Evolutionary conservation across 2,888 invertebrate genomes (phyloP).

Genomic region (Hypolimnas misippus): DNA sequence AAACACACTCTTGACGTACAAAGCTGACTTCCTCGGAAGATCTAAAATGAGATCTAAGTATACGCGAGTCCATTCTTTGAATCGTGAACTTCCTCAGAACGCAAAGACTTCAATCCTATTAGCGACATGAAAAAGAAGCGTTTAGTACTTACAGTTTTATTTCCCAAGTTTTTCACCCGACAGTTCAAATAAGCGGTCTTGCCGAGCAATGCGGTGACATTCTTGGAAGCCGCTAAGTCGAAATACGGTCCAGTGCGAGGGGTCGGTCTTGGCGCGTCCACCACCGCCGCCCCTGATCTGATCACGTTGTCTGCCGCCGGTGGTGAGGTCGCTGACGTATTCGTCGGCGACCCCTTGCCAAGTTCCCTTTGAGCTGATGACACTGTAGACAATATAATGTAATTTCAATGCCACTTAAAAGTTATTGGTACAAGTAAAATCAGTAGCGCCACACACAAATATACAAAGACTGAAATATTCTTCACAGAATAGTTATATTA

Average conservation of each 20-base stretch:
- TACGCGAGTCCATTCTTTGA: conserved; percentile 40
- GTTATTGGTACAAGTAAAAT: neutral
- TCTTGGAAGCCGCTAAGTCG: conserved; percentile 89
- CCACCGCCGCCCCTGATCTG: conserved; percentile 60
- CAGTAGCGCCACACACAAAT: no score
- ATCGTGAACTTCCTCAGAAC: conserved; percentile 6
- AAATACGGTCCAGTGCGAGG: conserved; percentile 89
- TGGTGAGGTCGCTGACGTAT: conserved; percentile 71
- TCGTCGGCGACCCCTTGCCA: conserved; percentile 67
- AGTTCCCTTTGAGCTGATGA: conserved; percentile 79
- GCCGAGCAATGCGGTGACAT: conserved; percentile 92
- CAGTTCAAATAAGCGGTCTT: conserved; percentile 96
- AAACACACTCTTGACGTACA: conserved; percentile 9
- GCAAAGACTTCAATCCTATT: conserved; percentile 15
- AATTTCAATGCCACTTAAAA: neutral
- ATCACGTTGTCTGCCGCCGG: conserved; percentile 83
- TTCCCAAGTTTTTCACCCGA: conserved; percentile 94
- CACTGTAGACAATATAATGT: conserved; percentile 54
- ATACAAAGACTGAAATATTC: no score
- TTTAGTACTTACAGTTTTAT: conserved; percentile 90
- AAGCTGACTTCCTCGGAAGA: conserved; percentile 7
- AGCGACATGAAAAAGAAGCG: conserved; percentile 5
- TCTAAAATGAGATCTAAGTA: conserved; percentile 30
- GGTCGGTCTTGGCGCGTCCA: conserved; percentile 71
- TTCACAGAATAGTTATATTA: no score